A percentile compares a stretch with the other conserved stretches of the same genome.
phyloP scores from a whole-genome alignment of 2,888 invertebrate genomes.

The Agrochola circellaris region DNA sequence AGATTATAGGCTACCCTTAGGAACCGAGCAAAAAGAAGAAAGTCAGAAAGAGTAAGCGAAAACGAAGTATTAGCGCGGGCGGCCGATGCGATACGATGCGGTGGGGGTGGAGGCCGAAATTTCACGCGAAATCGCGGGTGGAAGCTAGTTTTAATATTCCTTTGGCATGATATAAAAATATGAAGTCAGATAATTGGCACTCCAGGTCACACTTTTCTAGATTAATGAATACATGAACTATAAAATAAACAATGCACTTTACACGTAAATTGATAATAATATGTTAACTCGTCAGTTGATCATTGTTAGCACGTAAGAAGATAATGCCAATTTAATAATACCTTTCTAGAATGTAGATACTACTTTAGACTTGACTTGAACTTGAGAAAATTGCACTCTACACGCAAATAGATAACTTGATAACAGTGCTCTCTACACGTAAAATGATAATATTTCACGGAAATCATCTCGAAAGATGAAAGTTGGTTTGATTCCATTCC shows the following conservation, averaged over 20 bases:
- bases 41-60: no score
- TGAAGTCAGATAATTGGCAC: not conserved
- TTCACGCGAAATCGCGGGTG: no score
- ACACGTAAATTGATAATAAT: constrained; percentile 41
- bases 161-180: not conserved
- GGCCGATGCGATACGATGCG: no score
- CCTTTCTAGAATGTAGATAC: not conserved
- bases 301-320: constrained; percentile 31
- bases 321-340: constrained; percentile 21
- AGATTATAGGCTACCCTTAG: no score
- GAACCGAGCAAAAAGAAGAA: no score
- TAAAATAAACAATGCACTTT: constrained; percentile 4
- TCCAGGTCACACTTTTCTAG: not conserved
- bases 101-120: no score
- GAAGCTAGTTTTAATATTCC: not conserved
- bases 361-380: not conserved
- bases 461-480: not conserved
- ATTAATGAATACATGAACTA: not conserved
- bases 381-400: constrained; percentile 31
- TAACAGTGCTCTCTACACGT: constrained; percentile 37
- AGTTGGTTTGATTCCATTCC: not conserved
- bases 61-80: no score
- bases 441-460: constrained; percentile 5
- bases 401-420: constrained; percentile 41
- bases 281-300: not conserved